Conservation (phyloP, 2,888 invertebrate species). For the Penaeus monodon region DNA sequence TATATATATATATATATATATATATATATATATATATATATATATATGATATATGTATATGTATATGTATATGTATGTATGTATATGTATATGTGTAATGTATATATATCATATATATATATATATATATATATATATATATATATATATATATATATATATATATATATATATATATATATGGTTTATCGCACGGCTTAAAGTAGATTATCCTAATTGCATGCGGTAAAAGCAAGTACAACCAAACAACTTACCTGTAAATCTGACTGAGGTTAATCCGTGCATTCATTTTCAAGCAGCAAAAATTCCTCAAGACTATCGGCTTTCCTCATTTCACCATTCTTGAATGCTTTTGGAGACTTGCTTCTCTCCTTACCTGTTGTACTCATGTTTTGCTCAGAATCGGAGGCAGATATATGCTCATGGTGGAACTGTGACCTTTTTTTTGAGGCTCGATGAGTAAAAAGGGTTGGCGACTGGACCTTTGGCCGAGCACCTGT, state of each 20-base stretch:
- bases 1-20: no score
- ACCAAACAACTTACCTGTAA: conserved; percentile 1
- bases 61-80: no score
- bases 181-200: not conserved
- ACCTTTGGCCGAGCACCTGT: conserved; percentile 28
- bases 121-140: not conserved
- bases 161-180: not conserved
- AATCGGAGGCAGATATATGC: conserved; percentile 31
- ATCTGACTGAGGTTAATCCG: conserved; percentile 40
- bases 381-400: conserved; percentile 28
- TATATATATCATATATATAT: not conserved
- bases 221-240: conserved; percentile 18
- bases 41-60: no score
- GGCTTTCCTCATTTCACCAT: conserved; percentile 54
- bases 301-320: conserved; percentile 64
- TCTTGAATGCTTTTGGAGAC: conserved; percentile 27
- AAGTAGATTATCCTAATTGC: not conserved
- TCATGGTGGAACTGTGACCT: conserved; percentile 9
- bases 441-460: conserved; percentile 11
- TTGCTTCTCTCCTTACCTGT: conserved; percentile 28
- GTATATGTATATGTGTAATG: no score
- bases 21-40: no score
- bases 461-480: not conserved
- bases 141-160: not conserved
- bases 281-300: conserved; percentile 64